Conservation (phyloP, 2,113 vertebrate species). For the Campylomormyrus numenius region DNA sequence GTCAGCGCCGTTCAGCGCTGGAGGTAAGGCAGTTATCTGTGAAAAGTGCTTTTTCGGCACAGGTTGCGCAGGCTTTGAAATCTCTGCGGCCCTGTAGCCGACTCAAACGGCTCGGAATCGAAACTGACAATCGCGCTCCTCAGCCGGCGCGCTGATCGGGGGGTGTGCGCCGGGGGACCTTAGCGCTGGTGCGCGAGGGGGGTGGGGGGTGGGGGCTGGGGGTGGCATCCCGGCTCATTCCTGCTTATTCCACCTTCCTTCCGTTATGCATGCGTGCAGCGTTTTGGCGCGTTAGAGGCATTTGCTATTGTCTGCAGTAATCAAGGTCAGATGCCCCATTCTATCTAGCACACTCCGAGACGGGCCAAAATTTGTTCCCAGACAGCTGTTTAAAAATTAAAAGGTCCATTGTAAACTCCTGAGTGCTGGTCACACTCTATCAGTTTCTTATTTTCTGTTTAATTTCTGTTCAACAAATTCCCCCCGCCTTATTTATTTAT, state of each 20-base stretch:
- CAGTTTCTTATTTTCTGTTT: slow-evolving; percentile 13
- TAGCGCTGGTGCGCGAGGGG: slow-evolving; percentile 36
- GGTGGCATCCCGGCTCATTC: slow-evolving; percentile 39
- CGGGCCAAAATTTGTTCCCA: slow-evolving; percentile 2
- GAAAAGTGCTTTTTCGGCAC: neutral
- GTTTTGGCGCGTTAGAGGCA: slow-evolving; percentile 7
- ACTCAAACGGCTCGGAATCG: slow-evolving; percentile 23
- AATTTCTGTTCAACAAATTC: slow-evolving; percentile 11
- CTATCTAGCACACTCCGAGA: neutral
- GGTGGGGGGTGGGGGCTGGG: slow-evolving; percentile 37
- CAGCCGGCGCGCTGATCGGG: slow-evolving; percentile 35
- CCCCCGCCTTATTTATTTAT: slow-evolving; percentile 15
- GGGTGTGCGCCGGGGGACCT: slow-evolving; percentile 43
- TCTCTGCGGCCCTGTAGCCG: neutral
- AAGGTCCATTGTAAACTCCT: slow-evolving; percentile 10
- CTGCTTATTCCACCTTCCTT: neutral
- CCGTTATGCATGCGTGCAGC: slow-evolving; percentile 4
- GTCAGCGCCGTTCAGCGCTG: neutral
- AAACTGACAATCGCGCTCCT: slow-evolving; percentile 32
- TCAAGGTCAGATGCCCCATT: slow-evolving; percentile 11
- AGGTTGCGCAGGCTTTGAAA: neutral
- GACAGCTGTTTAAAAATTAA: slow-evolving; percentile 14
- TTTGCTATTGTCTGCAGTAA: slow-evolving; percentile 2
- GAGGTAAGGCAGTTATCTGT: slow-evolving; percentile 11
- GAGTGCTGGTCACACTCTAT: slow-evolving; percentile 5